Percentiles rank a stretch among this genome's conserved stretches.
Conservation (phyloP, 1,140 invertebrate genomes). For the Ooceraea biroi region DNA sequence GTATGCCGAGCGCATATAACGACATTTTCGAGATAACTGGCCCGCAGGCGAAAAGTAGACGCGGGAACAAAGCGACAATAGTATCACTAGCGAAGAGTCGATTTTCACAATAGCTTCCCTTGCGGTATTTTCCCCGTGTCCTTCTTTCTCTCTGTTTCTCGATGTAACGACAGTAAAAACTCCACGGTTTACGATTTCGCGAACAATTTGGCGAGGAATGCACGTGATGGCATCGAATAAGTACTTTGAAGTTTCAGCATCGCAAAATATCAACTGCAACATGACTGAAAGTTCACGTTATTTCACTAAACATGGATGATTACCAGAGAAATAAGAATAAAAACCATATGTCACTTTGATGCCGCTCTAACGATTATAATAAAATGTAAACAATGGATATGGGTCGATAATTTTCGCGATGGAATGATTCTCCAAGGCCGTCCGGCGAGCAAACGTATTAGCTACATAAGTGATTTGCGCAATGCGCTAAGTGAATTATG, state of each 20-base stretch:
- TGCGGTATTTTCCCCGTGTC: background rate
- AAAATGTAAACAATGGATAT: slow-evolving; percentile 11
- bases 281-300: background rate
- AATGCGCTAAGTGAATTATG: background rate
- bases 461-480: background rate
- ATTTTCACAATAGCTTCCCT: slow-evolving; percentile 13
- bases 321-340: background rate
- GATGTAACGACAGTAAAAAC: slow-evolving; percentile 11
- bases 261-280: slow-evolving; percentile 4
- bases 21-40: slow-evolving; percentile 17
- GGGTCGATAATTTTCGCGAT: background rate
- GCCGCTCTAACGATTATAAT: background rate
- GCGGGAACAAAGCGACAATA: background rate
- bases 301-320: too few species aligned
- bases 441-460: background rate
- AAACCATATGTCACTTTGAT: background rate
- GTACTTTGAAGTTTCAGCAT: background rate
- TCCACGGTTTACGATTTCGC: slow-evolving; percentile 2
- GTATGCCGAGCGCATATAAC: background rate
- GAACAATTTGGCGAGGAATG: slow-evolving; percentile 14
- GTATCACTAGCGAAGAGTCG: background rate
- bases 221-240: background rate
- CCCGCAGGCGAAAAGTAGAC: slow-evolving; percentile 1
- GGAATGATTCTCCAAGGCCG: background rate
- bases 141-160: background rate